Conservation (phyloP, 2,888 invertebrate genomes). For the Melanchra persicariae region DNA sequence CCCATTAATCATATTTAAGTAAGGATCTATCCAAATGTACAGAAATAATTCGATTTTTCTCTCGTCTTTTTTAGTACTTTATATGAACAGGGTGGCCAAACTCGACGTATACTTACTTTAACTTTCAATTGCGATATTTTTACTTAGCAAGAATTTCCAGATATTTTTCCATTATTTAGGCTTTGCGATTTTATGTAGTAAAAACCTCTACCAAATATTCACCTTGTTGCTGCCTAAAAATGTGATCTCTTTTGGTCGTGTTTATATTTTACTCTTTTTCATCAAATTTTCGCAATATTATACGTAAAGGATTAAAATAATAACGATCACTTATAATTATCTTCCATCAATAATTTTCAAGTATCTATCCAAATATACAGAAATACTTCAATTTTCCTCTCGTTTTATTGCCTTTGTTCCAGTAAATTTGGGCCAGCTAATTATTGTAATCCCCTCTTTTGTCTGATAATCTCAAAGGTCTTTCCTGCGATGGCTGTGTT, state of each 20-base stretch:
- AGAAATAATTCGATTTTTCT: not conserved
- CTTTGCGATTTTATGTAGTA: too few relatives aligned
- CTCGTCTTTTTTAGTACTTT: too few relatives aligned
- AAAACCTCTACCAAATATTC: too few relatives aligned
- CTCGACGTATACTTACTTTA: too few relatives aligned
- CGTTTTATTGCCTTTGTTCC: constrained; percentile 33
- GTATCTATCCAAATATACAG: constrained; percentile 3
- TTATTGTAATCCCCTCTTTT: constrained; percentile 65
- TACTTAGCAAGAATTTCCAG: too few relatives aligned
- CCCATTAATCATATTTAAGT: not conserved
- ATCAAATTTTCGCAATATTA: too few relatives aligned
- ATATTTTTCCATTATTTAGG: too few relatives aligned
- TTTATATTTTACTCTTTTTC: too few relatives aligned
- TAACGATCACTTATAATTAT: not conserved
- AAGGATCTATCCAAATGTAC: not conserved
- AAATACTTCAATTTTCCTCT: constrained; percentile 22
- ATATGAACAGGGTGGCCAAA: too few relatives aligned
- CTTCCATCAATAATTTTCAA: not conserved
- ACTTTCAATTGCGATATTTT: too few relatives aligned
- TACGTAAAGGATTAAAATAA: not conserved
- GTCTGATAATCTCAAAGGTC: constrained; percentile 61
- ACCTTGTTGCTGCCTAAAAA: too few relatives aligned
- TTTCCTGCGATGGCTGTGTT: constrained; percentile 46
- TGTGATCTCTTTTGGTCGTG: too few relatives aligned
- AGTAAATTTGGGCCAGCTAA: constrained; percentile 48